Evolutionary conservation across 2,888 invertebrate species (phyloP).

Genomic region (Archips xylosteana): DNA sequence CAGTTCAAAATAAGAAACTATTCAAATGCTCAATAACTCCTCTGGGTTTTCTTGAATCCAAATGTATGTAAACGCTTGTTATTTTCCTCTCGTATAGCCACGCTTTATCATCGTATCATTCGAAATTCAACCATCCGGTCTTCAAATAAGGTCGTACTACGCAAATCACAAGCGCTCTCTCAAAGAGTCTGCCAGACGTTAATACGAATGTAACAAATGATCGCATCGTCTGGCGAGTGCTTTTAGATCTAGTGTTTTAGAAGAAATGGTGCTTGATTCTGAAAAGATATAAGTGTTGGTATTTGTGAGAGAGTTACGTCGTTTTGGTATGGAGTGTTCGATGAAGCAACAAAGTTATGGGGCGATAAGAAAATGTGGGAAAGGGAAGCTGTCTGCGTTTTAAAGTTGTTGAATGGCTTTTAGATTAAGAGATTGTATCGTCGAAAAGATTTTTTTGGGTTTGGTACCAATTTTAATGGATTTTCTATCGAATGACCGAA

Average conservation of each 20-base stretch:
- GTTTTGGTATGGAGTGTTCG: background rate
- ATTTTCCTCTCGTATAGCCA: constrained; percentile 16
- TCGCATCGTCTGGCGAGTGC: constrained; percentile 41
- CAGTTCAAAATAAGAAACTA: background rate
- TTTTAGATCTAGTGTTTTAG: constrained; percentile 42
- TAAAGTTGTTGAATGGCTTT: constrained; percentile 26
- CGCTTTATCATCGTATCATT: background rate
- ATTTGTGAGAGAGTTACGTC: constrained; percentile 7
- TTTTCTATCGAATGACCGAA: no score
- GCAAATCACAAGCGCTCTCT: constrained; percentile 4
- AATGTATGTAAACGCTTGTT: constrained; percentile 21
- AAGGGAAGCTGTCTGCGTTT: constrained; percentile 24
- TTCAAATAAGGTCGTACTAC: background rate
- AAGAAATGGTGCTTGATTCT: constrained; percentile 19
- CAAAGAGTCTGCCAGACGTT: constrained; percentile 39
- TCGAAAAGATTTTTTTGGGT: background rate
- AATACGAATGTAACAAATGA: constrained; percentile 42
- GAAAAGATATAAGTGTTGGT: constrained; percentile 10
- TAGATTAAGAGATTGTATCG: constrained; percentile 12
- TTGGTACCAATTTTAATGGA: background rate
- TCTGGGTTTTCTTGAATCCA: background rate
- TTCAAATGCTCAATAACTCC: background rate
- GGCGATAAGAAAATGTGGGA: constrained; percentile 41
- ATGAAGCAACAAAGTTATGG: constrained; percentile 34
- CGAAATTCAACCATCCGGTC: constrained; percentile 7